Evolutionary conservation across 2,888 invertebrate genomes (phyloP), one percentile per base, ranked within the genome.

Genomic region (Lydus trimaculatus): DNA sequence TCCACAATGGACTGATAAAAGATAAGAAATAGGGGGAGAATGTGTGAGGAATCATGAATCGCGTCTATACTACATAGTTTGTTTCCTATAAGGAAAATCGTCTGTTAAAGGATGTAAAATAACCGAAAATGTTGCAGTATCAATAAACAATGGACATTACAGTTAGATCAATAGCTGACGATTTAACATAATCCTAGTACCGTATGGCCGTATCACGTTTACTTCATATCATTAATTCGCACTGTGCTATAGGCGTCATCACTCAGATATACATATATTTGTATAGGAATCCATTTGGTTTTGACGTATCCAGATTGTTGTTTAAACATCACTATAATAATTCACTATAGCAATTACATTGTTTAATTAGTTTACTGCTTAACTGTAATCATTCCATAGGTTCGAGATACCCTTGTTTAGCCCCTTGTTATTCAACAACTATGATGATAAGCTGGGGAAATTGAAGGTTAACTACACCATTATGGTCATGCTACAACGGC

Each of bases 141-240:
- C 48, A 48, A 48, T 48, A 48, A 48, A 48, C 9, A 48, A 2
- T 20, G 20, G 20, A 48, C 20, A 48, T 48, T 48, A 9, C 6
- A 17, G 39, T 59, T n/a, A 52, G 69, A 65, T 69, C 65, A 70
- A 73, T 73, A 71, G 60, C 58, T 58, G n/a, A 39, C 59, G 71
- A 66, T 74, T 72, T 70, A 72, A 68, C 65, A 70, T 75, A 75
- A 75, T 73, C 75, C 75, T 64, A 62, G 43, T 64, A 61, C 63
- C 64, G 69, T 70, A 72, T 64, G 69, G 33, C 61, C 39, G 62
- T 61, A 71, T 71, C 75, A 75, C 75, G 75, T 75, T 72, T 71
- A 73, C 71, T 72, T 72, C 70, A 71, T 73, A 72, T 69, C 73
- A 73, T 73, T 75, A 75, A 75, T 75, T 72, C 72, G 61, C 66